Evolutionary conservation across 2,888 invertebrate species (phyloP).

Genomic region (Macaria liturata): DNA sequence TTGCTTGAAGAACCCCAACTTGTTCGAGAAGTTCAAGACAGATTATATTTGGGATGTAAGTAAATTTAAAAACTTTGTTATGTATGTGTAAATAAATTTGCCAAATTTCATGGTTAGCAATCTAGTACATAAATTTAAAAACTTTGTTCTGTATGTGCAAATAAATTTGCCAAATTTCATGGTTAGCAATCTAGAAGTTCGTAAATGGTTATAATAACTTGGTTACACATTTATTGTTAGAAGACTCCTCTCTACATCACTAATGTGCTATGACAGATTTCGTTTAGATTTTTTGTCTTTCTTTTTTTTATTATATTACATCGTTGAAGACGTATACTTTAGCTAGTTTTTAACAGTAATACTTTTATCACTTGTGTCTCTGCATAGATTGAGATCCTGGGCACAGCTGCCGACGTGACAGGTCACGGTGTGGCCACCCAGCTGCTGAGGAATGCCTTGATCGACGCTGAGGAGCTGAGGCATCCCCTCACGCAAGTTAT

Average conservation of each 20-base stretch:
- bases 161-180: neutral
- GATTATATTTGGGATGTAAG: slow-evolving; percentile 79
- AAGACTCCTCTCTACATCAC: too few species aligned
- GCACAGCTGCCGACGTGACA: slow-evolving; percentile 70
- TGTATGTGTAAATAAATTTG: neutral
- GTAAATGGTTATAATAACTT: too few species aligned
- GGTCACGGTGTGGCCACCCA: slow-evolving; percentile 72
- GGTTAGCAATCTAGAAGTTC: too few species aligned
- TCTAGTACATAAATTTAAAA: slow-evolving; percentile 8
- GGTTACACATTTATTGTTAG: too few species aligned
- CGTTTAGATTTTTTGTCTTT: too few species aligned
- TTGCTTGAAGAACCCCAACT: slow-evolving; percentile 66
- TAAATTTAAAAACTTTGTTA: slow-evolving; percentile 10
- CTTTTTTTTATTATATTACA: too few species aligned
- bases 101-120: too few species aligned
- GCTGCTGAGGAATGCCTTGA: slow-evolving; percentile 62
- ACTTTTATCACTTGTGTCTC: too few species aligned
- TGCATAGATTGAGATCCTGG: slow-evolving; percentile 72
- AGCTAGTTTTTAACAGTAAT: too few species aligned
- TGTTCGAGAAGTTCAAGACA: slow-evolving; percentile 70
- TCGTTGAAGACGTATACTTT: too few species aligned
- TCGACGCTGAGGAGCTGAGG: slow-evolving; percentile 69
- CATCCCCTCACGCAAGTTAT: slow-evolving; percentile 72
- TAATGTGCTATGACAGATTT: too few species aligned
- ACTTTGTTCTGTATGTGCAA: neutral